phyloP scores from a whole-genome alignment of 2,888 invertebrate genomes.

The Eretmocerus hayati region DNA sequence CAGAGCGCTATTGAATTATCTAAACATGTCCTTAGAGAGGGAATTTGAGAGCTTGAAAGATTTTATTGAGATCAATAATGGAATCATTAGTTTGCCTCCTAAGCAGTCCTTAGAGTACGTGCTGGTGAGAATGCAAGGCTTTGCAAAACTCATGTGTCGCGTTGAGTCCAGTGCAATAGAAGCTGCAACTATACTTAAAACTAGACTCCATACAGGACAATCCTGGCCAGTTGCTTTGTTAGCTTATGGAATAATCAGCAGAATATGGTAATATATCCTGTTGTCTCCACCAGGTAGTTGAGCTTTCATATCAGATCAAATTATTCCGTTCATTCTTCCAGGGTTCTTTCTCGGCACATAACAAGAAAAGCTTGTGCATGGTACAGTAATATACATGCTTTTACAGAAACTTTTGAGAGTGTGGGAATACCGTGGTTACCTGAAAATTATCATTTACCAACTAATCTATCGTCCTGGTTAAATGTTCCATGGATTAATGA shows the following conservation, averaged over 20 bases:
- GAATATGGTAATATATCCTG: conserved; percentile 49
- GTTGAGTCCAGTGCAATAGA: conserved; percentile 49
- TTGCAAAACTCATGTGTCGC: conserved; percentile 52
- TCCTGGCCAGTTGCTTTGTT: conserved; percentile 53
- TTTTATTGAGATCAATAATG: conserved; percentile 30
- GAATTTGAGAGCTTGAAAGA: conserved; percentile 38
- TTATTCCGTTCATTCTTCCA: conserved; percentile 17
- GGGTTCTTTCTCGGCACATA: conserved; percentile 48
- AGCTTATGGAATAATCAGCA: conserved; percentile 52
- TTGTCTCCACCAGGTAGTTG: too few species aligned
- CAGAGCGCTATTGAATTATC: conserved; percentile 50
- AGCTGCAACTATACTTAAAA: conserved; percentile 50
- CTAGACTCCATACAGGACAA: conserved; percentile 52
- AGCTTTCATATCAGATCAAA: too few species aligned
- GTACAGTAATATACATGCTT: conserved; percentile 49
- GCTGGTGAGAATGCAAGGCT: conserved; percentile 51
- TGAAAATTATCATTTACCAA: conserved; percentile 46
- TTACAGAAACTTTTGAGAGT: conserved; percentile 42
- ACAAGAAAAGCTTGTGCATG: conserved; percentile 50
- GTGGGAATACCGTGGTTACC: conserved; percentile 52
- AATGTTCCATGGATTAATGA: conserved; percentile 49
- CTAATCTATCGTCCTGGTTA: conserved; percentile 49
- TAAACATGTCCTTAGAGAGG: conserved; percentile 47
- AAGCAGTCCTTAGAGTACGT: conserved; percentile 56
- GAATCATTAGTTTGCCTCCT: conserved; percentile 50